Percentiles rank a stretch among this genome's conserved stretches.
Conservation (phyloP, 2,797 vertebrate species). For the Benthosema pterotum region DNA sequence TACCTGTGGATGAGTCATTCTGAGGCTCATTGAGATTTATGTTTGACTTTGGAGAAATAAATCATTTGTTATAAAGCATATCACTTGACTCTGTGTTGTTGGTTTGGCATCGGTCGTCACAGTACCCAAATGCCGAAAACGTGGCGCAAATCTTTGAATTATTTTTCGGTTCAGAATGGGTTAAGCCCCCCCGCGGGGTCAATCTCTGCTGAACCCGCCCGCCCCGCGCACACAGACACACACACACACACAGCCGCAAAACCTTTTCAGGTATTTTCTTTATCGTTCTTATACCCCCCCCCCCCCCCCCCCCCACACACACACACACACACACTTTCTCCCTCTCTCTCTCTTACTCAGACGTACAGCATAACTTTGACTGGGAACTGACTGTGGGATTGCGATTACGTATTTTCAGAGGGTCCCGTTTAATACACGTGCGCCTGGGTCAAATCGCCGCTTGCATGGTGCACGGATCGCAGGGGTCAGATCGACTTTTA, state of each 20-base stretch:
- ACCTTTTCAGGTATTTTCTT: conserved; percentile 55
- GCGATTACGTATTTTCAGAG: conserved; percentile 37
- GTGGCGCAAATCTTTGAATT: no score
- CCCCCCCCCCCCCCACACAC: no score
- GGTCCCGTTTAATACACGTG: conserved; percentile 17
- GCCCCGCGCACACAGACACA: conserved; percentile 6
- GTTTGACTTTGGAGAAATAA: no score
- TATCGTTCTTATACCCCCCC: conserved; percentile 53
- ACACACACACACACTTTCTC: no score
- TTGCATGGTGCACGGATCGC: conserved; percentile 22
- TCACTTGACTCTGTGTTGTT: no score
- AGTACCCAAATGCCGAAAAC: no score
- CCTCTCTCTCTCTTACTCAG: conserved; percentile 23
- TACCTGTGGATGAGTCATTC: no score
- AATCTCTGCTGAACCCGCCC: conserved; percentile 76
- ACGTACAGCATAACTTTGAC: conserved; percentile 26
- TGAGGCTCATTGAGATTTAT: no score
- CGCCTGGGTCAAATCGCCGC: conserved; percentile 37
- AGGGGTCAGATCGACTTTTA: conserved; percentile 20
- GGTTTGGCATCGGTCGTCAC: no score
- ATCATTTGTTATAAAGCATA: no score
- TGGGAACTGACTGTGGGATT: conserved; percentile 26
- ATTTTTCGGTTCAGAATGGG: no score
- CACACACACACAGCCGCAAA: conserved; percentile 4
- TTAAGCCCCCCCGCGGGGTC: conserved; percentile 82